phyloP scores from a whole-genome alignment of 2,888 invertebrate genomes.

The Drosophila prolongata region DNA sequence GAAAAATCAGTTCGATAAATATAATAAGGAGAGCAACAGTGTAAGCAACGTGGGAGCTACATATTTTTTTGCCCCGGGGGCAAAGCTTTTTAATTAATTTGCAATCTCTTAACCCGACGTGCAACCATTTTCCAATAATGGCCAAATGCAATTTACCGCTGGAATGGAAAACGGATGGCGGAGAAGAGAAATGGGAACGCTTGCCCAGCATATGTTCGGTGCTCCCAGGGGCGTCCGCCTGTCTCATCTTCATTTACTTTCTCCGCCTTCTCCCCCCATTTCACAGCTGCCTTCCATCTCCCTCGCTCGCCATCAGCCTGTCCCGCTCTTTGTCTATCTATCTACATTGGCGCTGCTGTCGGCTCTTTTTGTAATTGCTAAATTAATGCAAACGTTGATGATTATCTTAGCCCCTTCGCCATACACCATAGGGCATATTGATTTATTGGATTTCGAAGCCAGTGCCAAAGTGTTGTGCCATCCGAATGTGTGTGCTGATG shows the following conservation, averaged over 20 bases:
- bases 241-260: conserved; percentile 24
- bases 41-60: conserved; percentile 25
- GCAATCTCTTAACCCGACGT: conserved; percentile 60
- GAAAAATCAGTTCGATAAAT: conserved; percentile 1
- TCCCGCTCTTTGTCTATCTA: conserved; percentile 51
- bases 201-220: conserved; percentile 35
- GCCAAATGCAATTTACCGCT: conserved; percentile 67
- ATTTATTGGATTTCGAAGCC: conserved; percentile 42
- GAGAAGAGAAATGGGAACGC: background rate
- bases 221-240: conserved; percentile 43
- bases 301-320: conserved; percentile 10
- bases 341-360: conserved; percentile 21
- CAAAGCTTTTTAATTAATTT: conserved; percentile 64
- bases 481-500: conserved; percentile 12
- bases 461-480: conserved; percentile 4
- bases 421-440: conserved; percentile 42
- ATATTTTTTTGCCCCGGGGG: conserved; percentile 1
- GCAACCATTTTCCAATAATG: conserved; percentile 66
- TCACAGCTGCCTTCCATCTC: conserved; percentile 1
- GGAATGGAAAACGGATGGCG: conserved; percentile 36
- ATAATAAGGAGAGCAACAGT: conserved; percentile 3
- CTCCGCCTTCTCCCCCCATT: conserved; percentile 4
- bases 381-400: conserved; percentile 66
- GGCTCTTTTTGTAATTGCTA: conserved; percentile 67
- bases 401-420: conserved; percentile 51